Evolutionary conservation across 1,140 invertebrate genomes (phyloP), one percentile per base, ranked within the genome.

Genomic region (Hycleus cichorii): DNA sequence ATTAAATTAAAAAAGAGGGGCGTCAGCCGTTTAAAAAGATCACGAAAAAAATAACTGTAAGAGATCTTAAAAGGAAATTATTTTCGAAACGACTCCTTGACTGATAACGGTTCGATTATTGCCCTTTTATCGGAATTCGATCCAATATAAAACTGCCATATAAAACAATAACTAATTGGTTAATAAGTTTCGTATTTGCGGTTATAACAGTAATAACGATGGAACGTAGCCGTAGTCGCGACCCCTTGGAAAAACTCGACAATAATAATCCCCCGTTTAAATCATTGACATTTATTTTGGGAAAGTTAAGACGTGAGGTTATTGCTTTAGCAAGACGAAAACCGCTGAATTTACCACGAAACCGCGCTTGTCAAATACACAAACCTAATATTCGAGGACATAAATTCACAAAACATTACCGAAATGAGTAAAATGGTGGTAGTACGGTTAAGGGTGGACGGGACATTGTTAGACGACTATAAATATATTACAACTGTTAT

Each of bases 331-430:
- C 44, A 57, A 49, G 49, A 44, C 52, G 44, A 26, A 60, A 58
- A 58, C 58, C 44, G 49, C 53, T 52, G 47, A 59, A 65, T 62
- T 64, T 62, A 62, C 59, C 60, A 63, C 57, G 45, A 49, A 60
- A 57, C 58, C 43, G 49, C 43, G 60, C 67, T 42, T 69, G 66
- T 66, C 67, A 69, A 18, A 46, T 59, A 42, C 58, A 64, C 32
- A 61, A 43, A 71, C 64, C 66, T 71, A 69, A 71, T 71, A 71
- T 71, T 67, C 60, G 66, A 61, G 60, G 60, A 71, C 69, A 71
- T 71, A 71, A 71, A 71, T 71, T 71, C 68, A 69, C 67, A 69
- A 71, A 71, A 69, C 66, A 67, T 61, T 47, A 49, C 56, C 55
- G 63, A 65, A 69, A 69, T 71, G 67, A 71, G 62, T 67, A 63